A percentile compares a stretch with the other conserved stretches of the same genome.
Evolutionary conservation across 2,797 vertebrate species (phyloP).

Genomic region (Sciurus carolinensis): DNA sequence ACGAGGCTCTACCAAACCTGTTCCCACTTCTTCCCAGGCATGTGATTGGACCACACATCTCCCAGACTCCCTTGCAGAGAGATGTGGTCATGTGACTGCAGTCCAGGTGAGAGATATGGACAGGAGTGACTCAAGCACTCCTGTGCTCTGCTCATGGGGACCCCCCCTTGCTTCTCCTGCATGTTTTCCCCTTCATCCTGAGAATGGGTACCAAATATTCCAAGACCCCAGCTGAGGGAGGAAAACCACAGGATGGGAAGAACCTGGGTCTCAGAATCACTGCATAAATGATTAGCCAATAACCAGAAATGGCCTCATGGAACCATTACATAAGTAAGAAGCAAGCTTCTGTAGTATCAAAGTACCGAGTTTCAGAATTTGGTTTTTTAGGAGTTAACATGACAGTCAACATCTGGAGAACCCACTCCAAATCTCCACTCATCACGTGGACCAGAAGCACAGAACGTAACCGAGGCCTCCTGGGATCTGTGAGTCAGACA

Average conservation of each 20-base stretch:
- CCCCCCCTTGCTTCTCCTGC: background rate
- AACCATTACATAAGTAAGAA: background rate
- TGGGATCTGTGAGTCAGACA: slow-evolving; percentile 8
- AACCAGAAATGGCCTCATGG: background rate
- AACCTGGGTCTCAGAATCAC: background rate
- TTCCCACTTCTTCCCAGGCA: background rate
- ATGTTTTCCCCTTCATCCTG: background rate
- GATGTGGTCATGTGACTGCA: background rate
- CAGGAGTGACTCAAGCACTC: background rate
- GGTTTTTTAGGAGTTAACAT: background rate
- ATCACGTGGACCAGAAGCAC: background rate
- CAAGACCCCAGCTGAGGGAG: background rate
- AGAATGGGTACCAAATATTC: background rate
- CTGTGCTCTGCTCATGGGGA: background rate
- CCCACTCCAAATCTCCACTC: background rate
- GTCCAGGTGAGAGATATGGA: background rate
- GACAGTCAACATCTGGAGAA: background rate
- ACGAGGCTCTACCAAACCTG: background rate
- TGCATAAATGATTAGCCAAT: background rate
- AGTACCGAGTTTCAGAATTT: background rate
- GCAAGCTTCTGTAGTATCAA: background rate
- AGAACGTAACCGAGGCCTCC: background rate
- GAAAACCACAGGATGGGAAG: background rate
- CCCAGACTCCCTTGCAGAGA: background rate
- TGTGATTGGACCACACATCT: background rate